A percentile compares a stretch with the other conserved stretches of the same genome.
These are phyloP conservation scores for Zosterops borbonicus DNA, from an alignment of 2,113 vertebrate genomes.

Conservation along the genomic window DNA sequence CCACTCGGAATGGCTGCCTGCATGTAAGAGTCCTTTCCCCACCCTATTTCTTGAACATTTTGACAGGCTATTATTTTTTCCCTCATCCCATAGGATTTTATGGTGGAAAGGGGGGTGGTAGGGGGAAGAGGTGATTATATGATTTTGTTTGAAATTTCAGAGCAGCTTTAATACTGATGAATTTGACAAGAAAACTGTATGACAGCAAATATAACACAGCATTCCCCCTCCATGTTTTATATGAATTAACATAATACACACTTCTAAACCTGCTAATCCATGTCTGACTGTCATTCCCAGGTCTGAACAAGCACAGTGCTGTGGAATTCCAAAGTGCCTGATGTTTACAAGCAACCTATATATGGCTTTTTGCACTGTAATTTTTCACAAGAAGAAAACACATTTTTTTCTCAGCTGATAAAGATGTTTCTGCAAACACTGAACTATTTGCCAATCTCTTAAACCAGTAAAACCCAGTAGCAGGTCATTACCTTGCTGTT, in stretches of 20 bases:
- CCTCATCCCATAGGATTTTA: background rate
- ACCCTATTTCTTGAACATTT: background rate
- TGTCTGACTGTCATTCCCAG: background rate
- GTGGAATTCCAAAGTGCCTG: background rate
- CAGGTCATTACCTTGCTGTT: background rate
- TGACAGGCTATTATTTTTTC: background rate
- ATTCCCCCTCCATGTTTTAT: accelerated
- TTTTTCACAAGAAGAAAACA: background rate
- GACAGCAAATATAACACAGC: background rate
- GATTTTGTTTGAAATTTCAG: background rate
- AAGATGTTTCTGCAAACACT: background rate
- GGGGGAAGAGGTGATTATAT: background rate
- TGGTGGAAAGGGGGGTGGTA: accelerated
- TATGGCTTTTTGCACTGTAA: background rate
- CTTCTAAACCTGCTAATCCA: background rate
- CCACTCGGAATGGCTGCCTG: background rate
- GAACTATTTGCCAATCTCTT: background rate
- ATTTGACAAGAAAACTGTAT: background rate
- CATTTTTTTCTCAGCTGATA: background rate
- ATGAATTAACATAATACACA: background rate
- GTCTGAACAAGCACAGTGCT: background rate
- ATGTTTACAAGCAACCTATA: background rate
- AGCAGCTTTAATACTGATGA: background rate
- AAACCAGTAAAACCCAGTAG: background rate
- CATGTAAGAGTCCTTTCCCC: background rate